Evolutionary conservation across 2,797 vertebrate species (phyloP).

Genomic region (Chelon labrosus): DNA sequence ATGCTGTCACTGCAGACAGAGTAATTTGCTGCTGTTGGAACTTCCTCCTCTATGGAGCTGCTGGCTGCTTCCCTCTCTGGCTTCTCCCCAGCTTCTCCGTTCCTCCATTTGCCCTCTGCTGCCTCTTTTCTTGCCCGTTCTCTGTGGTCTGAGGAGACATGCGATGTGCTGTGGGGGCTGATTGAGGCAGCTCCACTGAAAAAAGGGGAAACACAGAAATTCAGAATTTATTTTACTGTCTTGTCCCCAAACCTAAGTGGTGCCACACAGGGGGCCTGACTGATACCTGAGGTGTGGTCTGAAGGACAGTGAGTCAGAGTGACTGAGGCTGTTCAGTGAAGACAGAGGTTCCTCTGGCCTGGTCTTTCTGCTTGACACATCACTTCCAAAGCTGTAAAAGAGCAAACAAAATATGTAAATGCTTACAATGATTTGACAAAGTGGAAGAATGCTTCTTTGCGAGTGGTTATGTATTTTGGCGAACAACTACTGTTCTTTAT

Average conservation of each 20-base stretch:
- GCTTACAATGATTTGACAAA: not conserved
- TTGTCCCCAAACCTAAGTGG: not conserved
- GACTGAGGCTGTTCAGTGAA: constrained; percentile 85
- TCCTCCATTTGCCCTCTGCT: constrained; percentile 60
- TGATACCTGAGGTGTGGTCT: constrained; percentile 88
- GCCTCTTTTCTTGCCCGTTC: constrained; percentile 77
- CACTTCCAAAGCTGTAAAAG: constrained; percentile 81
- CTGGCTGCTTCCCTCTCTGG: constrained; percentile 78
- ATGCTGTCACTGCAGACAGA: constrained; percentile 88
- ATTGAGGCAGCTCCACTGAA: constrained; percentile 74
- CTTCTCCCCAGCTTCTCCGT: constrained; percentile 46
- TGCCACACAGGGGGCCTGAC: not conserved
- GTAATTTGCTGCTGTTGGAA: constrained; percentile 84
- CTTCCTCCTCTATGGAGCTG: constrained; percentile 89
- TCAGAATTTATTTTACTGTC: not conserved
- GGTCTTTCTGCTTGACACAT: constrained; percentile 65
- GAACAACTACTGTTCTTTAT: not conserved
- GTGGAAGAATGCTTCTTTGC: not conserved
- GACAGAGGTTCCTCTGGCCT: constrained; percentile 76
- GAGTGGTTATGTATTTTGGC: not conserved
- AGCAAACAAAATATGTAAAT: constrained; percentile 1
- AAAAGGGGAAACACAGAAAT: not conserved
- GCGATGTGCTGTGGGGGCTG: constrained; percentile 84
- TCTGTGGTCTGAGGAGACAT: constrained; percentile 67
- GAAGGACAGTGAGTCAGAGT: constrained; percentile 87